Evolutionary conservation across 2,797 vertebrate genomes (phyloP), one percentile per base, ranked within the genome.

Genomic region (Parambassis ranga): DNA sequence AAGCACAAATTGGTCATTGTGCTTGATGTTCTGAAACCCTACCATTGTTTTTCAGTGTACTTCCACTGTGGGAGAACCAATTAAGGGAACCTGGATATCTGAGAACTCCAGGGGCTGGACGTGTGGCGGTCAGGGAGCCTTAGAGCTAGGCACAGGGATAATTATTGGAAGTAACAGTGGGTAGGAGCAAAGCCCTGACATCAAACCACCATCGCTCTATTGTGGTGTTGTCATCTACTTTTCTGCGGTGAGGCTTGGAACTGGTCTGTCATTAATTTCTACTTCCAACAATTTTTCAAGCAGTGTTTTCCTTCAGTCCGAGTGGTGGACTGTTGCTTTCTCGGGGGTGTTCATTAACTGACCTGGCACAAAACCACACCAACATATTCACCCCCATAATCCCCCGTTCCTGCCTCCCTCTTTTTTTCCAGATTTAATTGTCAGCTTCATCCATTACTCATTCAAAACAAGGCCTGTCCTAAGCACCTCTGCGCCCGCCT

Each of bases 181-280:
- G 37, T 50, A 50, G 62, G 8, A 35, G 60, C 31, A 24, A 72
- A 81, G 43, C 23, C 56, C 52, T 19, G 14, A 14, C 57, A 62
- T 77, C 73, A 73, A 63, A 65, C 50, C 72, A 23, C 39, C 16
- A 18, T 50, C 18, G 51, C 57, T 77, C 47, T 48, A 20, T 43
- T 62, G 78, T 55, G 47, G 55, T 62, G 26, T 50, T 57, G 46
- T 76, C 72, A 35, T 67, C 75, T 71, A 39, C 57, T 32, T 65
- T 35, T 64, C 62, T 51, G 37, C 50, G 57, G 62, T 60, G 26
- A 43, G 57, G 58, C 71, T 60, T 24, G 11, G 32, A 67, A 55
- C 65, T 55, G 23, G 76, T 64, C 37, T 72, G 65, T 83, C 81
- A 83, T 85, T 89, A 77, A 84, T 86, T 84, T 75, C 52, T 82